These are phyloP conservation scores for Drosophila kambysellisi DNA, from an alignment of 2,888 invertebrate species.

Conservation along the genomic window DNA sequence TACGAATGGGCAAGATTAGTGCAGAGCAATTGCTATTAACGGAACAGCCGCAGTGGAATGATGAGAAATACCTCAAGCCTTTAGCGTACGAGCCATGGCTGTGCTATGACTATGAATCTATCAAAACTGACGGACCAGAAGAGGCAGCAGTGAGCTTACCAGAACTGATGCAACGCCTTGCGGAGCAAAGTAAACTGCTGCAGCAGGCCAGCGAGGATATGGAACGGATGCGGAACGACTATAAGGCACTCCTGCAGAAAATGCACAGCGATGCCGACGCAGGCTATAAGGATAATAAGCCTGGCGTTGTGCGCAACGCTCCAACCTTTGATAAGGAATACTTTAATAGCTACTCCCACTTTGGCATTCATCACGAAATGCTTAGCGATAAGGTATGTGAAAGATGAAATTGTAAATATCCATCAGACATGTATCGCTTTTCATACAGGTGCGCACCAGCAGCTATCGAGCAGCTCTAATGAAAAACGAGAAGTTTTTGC, in stretches of 20 bases:
- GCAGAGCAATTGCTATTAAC: conserved; percentile 87
- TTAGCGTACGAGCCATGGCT: conserved; percentile 92
- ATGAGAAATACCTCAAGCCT: conserved; percentile 92
- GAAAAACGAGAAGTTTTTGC: conserved; percentile 89
- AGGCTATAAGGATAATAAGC: conserved; percentile 40
- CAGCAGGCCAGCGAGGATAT: conserved; percentile 86
- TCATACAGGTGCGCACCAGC: conserved; percentile 89
- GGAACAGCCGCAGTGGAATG: conserved; percentile 88
- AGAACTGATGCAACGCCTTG: conserved; percentile 85
- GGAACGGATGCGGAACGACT: conserved; percentile 79
- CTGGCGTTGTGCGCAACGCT: conserved; percentile 73
- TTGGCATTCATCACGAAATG: conserved; percentile 97
- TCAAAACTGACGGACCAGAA: conserved; percentile 47
- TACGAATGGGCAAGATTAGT: conserved; percentile 88
- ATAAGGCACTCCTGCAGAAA: conserved; percentile 72
- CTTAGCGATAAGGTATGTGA: conserved; percentile 89
- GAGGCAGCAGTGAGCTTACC: conserved; percentile 21
- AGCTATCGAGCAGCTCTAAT: conserved; percentile 94
- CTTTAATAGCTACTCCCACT: conserved; percentile 94
- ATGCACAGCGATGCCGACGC: conserved; percentile 42
- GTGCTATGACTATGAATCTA: conserved; percentile 87
- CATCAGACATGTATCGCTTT: neutral
- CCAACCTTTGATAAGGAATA: conserved; percentile 88
- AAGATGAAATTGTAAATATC: neutral
- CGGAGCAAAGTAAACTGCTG: conserved; percentile 87